A percentile compares a stretch with the other conserved stretches of the same genome.
Conservation (phyloP, 2,888 invertebrate genomes). For the Eristalis arbustorum region DNA sequence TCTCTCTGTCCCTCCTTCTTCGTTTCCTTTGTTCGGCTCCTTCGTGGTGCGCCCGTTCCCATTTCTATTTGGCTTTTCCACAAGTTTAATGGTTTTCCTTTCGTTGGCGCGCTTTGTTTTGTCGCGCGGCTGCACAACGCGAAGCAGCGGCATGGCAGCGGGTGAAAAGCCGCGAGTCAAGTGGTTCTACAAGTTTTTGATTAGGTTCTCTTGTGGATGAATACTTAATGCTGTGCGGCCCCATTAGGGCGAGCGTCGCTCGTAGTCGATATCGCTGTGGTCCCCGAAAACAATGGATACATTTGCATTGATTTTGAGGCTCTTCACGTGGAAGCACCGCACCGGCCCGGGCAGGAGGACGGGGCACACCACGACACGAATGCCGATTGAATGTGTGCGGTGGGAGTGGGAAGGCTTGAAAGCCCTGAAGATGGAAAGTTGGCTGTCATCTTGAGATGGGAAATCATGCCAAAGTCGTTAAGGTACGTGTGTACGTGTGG, state of each 20-base stretch:
- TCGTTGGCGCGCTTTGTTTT: conserved; percentile 34
- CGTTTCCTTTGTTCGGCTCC: background rate
- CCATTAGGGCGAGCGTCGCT: conserved; percentile 33
- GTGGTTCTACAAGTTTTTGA: conserved; percentile 67
- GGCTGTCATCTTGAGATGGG: conserved; percentile 31
- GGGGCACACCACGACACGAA: background rate
- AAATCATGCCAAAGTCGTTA: conserved; percentile 7
- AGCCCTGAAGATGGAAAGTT: conserved; percentile 27
- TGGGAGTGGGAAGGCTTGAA: background rate
- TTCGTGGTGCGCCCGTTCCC: background rate
- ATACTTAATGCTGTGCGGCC: conserved; percentile 1
- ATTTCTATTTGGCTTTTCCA: conserved; percentile 15
- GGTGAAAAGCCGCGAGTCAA: conserved; percentile 70
- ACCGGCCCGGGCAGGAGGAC: background rate
- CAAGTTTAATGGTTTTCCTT: conserved; percentile 50
- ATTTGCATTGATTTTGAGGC: conserved; percentile 53
- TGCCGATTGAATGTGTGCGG: background rate
- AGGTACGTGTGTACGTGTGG: background rate
- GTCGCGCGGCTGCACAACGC: conserved; percentile 22
- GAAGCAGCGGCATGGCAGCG: conserved; percentile 4
- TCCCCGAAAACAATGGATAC: conserved; percentile 51
- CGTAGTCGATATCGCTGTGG: conserved; percentile 15
- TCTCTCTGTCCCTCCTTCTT: background rate
- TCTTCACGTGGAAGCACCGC: background rate
- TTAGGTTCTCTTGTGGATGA: background rate